Percentiles rank a stretch among this genome's conserved stretches.
These are phyloP conservation scores for Ptilodon capucinus DNA, from an alignment of 2,888 invertebrate genomes.

Conservation along the genomic window DNA sequence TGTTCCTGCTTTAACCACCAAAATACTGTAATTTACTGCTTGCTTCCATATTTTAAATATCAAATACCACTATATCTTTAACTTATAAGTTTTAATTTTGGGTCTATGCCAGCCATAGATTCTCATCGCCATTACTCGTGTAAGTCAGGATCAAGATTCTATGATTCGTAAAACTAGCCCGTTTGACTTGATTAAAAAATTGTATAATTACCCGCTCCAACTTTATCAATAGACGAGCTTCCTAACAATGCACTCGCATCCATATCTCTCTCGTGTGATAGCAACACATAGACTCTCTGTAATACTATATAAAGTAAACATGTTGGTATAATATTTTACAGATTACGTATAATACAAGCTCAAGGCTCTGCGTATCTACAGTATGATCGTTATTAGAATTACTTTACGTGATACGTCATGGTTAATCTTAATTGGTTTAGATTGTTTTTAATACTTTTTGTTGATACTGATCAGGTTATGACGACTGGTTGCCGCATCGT, in stretches of 20 bases:
- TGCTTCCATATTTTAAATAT: too few species aligned
- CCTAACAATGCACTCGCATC: constrained; percentile 32
- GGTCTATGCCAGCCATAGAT: too few species aligned
- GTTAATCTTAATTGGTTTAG: not conserved
- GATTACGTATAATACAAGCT: constrained; percentile 20
- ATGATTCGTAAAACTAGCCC: not conserved
- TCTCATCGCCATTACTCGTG: too few species aligned
- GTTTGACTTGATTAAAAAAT: not conserved
- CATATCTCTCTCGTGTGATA: constrained; percentile 48
- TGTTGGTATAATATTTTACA: constrained; percentile 26
- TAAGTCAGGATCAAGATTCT: too few species aligned
- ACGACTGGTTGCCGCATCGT: not conserved
- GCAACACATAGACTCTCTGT: constrained; percentile 38
- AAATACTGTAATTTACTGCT: not conserved
- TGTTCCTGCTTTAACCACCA: not conserved
- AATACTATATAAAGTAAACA: constrained; percentile 43
- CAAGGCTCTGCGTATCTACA: not conserved
- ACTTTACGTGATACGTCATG: not conserved
- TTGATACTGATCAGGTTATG: not conserved
- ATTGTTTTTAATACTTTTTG: not conserved
- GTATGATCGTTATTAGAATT: not conserved
- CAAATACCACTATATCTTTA: too few species aligned
- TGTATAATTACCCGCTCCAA: not conserved
- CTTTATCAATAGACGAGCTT: constrained; percentile 1
- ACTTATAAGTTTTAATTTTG: too few species aligned